Evolutionary conservation across 2,888 invertebrate species (phyloP), one percentile per base, ranked within the genome.

Genomic region (Ophion costatus): DNA sequence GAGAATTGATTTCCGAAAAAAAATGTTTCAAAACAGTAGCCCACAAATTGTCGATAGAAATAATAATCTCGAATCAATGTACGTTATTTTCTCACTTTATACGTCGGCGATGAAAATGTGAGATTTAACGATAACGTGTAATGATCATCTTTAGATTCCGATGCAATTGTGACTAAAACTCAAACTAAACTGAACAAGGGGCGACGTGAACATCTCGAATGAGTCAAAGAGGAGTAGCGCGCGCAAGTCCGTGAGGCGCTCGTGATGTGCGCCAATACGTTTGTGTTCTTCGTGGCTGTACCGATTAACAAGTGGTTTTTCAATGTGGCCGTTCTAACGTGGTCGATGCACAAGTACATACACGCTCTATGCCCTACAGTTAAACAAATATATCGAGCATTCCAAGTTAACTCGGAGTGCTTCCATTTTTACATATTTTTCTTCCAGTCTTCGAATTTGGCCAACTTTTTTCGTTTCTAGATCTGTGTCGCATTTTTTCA

Each of bases 221-320:
- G 75, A 85, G 80, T 82, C 75, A 61, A 63, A 82, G 77, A 81
- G 82, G 84, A 57, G 83, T 75, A 80, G 73, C 81, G 85, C 84
- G 88, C 88, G 88, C 88, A 88, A 88, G 84, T 85, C 85, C 87
- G 86, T 82, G 64, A 82, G 84, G 79, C 74, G 33, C 70, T 87
- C 81, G 77, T 82, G 80, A 81, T 82, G 63, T 80, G 77, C 77
- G 85, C 59, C 61, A 38, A 59, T 75, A 73, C 70, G 57, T 45
- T n/a, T 69, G 42, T 56, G 17, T 67, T 56, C 59, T 73, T 45
- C 78, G 59, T 83, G 56, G 57, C 57, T 59, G 33, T 80, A 80
- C 82, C 79, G 84, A 88, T 87, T 87, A 87, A 86, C 86, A 85
- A 86, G 86, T 86, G 83, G 73, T 87, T 79, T 45, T 82, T 86